Evolutionary conservation across 1,140 invertebrate genomes (phyloP), one percentile per base, ranked within the genome.

Genomic region (Caenorhabditis elegans): DNA sequence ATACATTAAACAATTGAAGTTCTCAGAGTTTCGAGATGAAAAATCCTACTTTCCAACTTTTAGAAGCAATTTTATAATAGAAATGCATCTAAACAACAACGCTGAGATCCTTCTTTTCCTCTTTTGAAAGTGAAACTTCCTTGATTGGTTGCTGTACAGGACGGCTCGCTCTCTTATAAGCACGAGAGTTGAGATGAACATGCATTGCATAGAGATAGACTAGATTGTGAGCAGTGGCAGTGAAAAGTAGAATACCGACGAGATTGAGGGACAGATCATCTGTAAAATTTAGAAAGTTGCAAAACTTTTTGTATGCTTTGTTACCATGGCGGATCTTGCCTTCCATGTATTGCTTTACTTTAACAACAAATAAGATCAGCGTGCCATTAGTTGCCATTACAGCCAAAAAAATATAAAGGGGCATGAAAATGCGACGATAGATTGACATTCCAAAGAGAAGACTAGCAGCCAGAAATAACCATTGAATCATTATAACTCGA

Each of bases 371-470:
- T n/a, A 70, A 22, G 11, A 43, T n/a, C 4, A 70, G 34, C 1
- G 60, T 70, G 11, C 60, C 60, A n/a, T 39, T 70, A 13, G 60
- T 70, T 5, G 60, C 60, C 60, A 70, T 70, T 3, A 70, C 60
- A 43, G 60, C 26, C 13, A 39, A 10, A 13, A 17, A 70, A n/a
- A 70, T 70, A 11, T 70, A 70, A 8, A 70, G 60, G 22, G 60
- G 60, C 60, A 70, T 70, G 10, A 70, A 39, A 6, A 70, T 31
- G 26, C 60, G 60, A 43, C 60, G 60, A 34, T n/a, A 70, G 31
- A 70, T 3, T 3, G 15, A 8, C 5, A 70, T 22, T 70, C 60
- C 60, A 22, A 31, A 43, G 22, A 31, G 11, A 10, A 70, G 34
- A 13, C 28, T 43, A n/a, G 13, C 17, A 3, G 26, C 15, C 1